Evolutionary conservation across 2,888 invertebrate species (phyloP), one percentile per base, ranked within the genome.

Genomic region (Cerceris ruficornis): DNA sequence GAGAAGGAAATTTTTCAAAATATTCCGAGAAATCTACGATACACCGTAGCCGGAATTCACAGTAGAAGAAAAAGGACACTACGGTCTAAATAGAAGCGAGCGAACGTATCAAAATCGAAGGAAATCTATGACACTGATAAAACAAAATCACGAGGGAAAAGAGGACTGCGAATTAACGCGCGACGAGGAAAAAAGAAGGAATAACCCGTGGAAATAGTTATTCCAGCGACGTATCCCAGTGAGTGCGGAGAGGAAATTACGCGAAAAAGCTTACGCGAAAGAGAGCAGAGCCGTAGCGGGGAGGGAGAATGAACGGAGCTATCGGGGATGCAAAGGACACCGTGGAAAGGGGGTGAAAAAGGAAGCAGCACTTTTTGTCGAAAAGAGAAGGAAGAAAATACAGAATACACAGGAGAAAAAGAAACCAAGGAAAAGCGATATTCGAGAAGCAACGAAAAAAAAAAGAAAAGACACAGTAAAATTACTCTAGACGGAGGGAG

Each of bases 181-280:
- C 7, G 13, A 7, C 52, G 52, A 52, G n/a, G n/a, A 52, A 13
- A 14, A 52, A 52, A 52, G 5, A 28, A 17, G 13, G 17, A 55
- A 55, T 55, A 17, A 55, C 17, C 17, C 15, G 4, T 4, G 55
- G 8, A 55, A 55, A 46, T 13, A 46, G 17, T 17, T 55, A 50
- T 50, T 50, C 50, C 50, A 7, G 50, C 7, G 9, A 46, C 11
- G 46, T 74, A 74, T 59, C 57, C 52, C 39, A 55, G 41, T 43
- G 17, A 52, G n/a, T 11, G 54, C 11, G n/a, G 64, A 17, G 54
- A 54, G 65, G 65, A 65, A 77, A 75, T 75, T 75, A 69, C 65
- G 55, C 54, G 75, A 52, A 42, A 73, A 60, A 59, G 50, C 50
- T 50, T n/a, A n/a, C 50, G 50, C 7, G 50, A 50, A 50, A n/a